Base-by-base conservation (phyloP, 2,797 vertebrate species). In the Myotis vivesi region DNA sequence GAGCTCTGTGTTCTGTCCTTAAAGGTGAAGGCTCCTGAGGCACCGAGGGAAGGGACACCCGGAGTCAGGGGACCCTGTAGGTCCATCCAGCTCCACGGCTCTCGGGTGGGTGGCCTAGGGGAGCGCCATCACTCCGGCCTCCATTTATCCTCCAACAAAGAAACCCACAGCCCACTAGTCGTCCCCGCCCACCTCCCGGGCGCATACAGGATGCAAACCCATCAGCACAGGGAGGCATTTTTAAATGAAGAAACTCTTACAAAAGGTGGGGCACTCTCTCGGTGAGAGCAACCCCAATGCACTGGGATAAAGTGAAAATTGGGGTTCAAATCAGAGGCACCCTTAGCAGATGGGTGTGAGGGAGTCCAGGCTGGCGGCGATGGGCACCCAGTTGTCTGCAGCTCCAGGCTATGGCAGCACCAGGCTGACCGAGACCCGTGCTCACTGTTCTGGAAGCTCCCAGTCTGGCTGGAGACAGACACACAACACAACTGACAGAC, bases 81-180 rank as follows among this genome's bases (percentile, higher is more conserved):
- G 2, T 16, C 66, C n/a, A 4, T 5, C 36, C 20, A 51, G 66
- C 20, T 30, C 41, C 30, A 46, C 23, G 51, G 8, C 44, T 44
- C 36, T 23, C 36, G 15, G 36, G 51, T 36, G 25, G 23, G 23
- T 15, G 15, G 57, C 46, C 41, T 62, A 19, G 36, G 8, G 59
- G 59, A 44, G 20, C 33, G 6, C 2, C 33, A 41, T 86, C 17
- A 2, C 22, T 30, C 73, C 33, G 30, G 6, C 4, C 33, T 92
- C 28, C 7, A 73, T 30, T 57, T 73, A 72, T 51, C n/a, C 17
- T 0, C 30, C 69, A n/a, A 33, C 73, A 22, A 33, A 33, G 30
- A 51, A 6, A 22, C 36, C 72, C 13, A 0, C 4, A 36, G 15
- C 4, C 68, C 11, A 7, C 0, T 4, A n/a, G 9, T 0, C 55